Conservation (phyloP, 1,140 invertebrate genomes). For the Lanistes nyassanus region DNA sequence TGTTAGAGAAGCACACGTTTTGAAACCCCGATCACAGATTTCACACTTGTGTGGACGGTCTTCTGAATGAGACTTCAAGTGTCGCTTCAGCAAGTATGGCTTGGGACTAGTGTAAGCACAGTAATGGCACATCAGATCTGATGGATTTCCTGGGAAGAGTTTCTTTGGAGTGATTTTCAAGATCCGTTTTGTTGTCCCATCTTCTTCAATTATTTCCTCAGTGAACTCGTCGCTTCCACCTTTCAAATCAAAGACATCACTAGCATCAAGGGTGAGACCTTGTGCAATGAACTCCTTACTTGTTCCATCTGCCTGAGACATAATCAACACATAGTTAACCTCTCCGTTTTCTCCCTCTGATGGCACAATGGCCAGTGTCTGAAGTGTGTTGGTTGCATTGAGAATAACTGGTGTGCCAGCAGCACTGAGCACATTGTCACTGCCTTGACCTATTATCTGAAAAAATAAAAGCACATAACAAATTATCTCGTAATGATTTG, state of each 20-base stretch:
- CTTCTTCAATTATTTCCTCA: slow-evolving; percentile 72
- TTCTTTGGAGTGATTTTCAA: slow-evolving; percentile 77
- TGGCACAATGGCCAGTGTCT: slow-evolving; percentile 87
- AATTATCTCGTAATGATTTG: too few relatives aligned
- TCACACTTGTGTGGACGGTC: slow-evolving; percentile 94
- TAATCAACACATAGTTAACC: slow-evolving; percentile 89
- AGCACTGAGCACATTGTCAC: too few relatives aligned
- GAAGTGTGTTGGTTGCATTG: slow-evolving; percentile 69
- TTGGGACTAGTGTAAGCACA: slow-evolving; percentile 92
- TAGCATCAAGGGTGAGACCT: slow-evolving; percentile 64
- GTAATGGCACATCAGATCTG: slow-evolving; percentile 80
- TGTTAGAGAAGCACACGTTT: slow-evolving; percentile 90
- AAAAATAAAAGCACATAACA: too few relatives aligned
- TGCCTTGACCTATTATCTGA: too few relatives aligned
- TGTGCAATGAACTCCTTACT: slow-evolving; percentile 60
- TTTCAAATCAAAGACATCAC: slow-evolving; percentile 71
- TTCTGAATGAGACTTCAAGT: slow-evolving; percentile 96
- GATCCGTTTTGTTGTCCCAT: slow-evolving; percentile 69
- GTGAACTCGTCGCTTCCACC: slow-evolving; percentile 66
- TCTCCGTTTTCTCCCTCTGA: slow-evolving; percentile 78
- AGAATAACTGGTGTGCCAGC: slow-evolving; percentile 26
- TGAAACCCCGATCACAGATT: slow-evolving; percentile 94
- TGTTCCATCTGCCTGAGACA: slow-evolving; percentile 75
- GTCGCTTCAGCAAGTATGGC: slow-evolving; percentile 87
- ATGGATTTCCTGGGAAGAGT: slow-evolving; percentile 76